Conservation (phyloP, 2,888 invertebrate genomes). For the Diaphora mendica region DNA sequence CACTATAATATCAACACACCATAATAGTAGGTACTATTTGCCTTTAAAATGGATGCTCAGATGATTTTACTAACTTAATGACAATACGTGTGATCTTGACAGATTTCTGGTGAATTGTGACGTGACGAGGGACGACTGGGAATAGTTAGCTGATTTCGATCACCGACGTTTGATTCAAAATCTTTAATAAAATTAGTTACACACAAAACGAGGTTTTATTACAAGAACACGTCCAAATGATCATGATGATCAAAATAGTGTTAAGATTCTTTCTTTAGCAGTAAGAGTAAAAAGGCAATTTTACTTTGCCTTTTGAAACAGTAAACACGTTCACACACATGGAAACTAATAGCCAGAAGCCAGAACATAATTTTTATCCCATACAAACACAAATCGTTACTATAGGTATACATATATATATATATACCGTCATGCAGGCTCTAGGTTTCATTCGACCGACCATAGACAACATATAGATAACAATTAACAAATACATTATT, state of each 20-base stretch:
- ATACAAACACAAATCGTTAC: not conserved
- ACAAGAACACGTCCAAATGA: constrained; percentile 20
- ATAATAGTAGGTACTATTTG: constrained; percentile 16
- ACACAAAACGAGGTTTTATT: constrained; percentile 21
- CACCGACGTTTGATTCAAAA: constrained; percentile 38
- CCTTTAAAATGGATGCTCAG: constrained; percentile 41
- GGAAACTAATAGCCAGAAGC: constrained; percentile 33
- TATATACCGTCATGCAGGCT: not conserved
- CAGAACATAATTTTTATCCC: not conserved
- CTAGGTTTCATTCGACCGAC: not conserved
- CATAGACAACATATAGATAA: not conserved
- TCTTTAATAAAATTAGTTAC: constrained; percentile 16
- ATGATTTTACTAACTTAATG: constrained; percentile 33
- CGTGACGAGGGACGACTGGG: constrained; percentile 49
- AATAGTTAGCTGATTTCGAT: constrained; percentile 33
- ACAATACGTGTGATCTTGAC: constrained; percentile 60
- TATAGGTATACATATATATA: not conserved
- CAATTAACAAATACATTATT: no score
- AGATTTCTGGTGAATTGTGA: constrained; percentile 57
- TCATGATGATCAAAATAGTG: constrained; percentile 32
- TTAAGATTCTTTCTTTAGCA: constrained; percentile 19
- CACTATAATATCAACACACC: not conserved
- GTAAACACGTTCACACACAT: constrained; percentile 44
- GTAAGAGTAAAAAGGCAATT: constrained; percentile 37
- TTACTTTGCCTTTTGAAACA: constrained; percentile 30